Evolutionary conservation across 1,140 invertebrate genomes (phyloP).

Genomic region (Bacillus rossius): DNA sequence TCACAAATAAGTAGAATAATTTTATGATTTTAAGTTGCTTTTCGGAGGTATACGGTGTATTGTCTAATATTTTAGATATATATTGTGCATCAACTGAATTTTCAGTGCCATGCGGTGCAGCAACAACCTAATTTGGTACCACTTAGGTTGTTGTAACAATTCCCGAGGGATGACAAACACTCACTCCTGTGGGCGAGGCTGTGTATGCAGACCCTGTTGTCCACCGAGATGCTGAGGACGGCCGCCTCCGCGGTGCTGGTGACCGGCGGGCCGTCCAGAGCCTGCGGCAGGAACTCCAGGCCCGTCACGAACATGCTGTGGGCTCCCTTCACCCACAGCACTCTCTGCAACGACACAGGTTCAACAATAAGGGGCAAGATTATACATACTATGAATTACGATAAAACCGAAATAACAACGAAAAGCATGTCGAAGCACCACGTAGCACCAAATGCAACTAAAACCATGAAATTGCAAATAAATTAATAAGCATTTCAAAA

Average conservation of each 20-base stretch:
- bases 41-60: too few species aligned
- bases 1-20: too few species aligned
- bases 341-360: constrained; percentile 41
- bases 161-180: constrained; percentile 41
- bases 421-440: too few species aligned
- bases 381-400: not conserved
- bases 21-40: too few species aligned
- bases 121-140: too few species aligned
- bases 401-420: not conserved
- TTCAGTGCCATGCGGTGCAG: too few species aligned
- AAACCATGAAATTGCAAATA: too few species aligned
- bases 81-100: too few species aligned
- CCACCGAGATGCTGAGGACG: constrained; percentile 89
- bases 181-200: constrained; percentile 77
- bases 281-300: constrained; percentile 76
- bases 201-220: constrained; percentile 89
- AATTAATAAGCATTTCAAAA: too few species aligned
- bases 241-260: constrained; percentile 70
- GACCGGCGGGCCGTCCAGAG: constrained; percentile 53
- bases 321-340: constrained; percentile 72
- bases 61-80: too few species aligned
- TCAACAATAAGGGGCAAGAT: not conserved
- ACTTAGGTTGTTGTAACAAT: too few species aligned
- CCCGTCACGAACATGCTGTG: constrained; percentile 95
- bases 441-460: too few species aligned